These are phyloP conservation scores for Sycophaga agraensis DNA, from an alignment of 1,140 invertebrate genomes.

Conservation along the genomic window DNA sequence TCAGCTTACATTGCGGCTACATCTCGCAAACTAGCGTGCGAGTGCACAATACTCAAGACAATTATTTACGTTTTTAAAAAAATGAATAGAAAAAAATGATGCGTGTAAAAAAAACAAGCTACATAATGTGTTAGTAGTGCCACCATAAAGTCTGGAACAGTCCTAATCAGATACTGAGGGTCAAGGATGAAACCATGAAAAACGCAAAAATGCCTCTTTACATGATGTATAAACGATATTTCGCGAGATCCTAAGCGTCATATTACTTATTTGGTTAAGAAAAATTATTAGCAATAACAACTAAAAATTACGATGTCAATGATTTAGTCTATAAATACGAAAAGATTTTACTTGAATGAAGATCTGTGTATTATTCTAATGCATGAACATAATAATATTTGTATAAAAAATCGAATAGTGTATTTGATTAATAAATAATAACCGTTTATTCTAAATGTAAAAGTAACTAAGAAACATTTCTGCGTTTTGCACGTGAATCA, in stretches of 20 bases:
- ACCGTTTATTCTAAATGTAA: neutral
- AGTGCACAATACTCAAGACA: neutral
- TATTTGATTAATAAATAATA: neutral
- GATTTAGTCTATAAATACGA: neutral
- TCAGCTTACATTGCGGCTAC: neutral
- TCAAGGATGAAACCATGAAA: conserved; percentile 40
- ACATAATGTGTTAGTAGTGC: conserved; percentile 43
- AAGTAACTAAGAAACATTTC: conserved; percentile 36
- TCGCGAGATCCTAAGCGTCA: too few relatives aligned
- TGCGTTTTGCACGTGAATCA: conserved; percentile 45
- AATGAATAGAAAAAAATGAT: conserved; percentile 4
- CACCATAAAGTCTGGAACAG: conserved; percentile 56
- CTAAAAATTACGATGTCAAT: too few relatives aligned
- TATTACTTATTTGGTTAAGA: too few relatives aligned
- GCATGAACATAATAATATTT: conserved; percentile 2
- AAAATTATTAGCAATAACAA: too few relatives aligned
- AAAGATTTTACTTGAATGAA: neutral
- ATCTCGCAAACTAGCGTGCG: neutral
- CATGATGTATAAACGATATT: too few relatives aligned
- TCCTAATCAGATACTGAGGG: conserved; percentile 57
- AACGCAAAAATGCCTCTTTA: conserved; percentile 54
- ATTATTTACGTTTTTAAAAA: conserved; percentile 13
- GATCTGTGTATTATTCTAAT: too few relatives aligned
- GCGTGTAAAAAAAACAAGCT: conserved; percentile 20
- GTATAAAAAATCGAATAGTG: too few relatives aligned